Conservation (phyloP, 2,797 vertebrate species). For the Heliangelus exortis region DNA sequence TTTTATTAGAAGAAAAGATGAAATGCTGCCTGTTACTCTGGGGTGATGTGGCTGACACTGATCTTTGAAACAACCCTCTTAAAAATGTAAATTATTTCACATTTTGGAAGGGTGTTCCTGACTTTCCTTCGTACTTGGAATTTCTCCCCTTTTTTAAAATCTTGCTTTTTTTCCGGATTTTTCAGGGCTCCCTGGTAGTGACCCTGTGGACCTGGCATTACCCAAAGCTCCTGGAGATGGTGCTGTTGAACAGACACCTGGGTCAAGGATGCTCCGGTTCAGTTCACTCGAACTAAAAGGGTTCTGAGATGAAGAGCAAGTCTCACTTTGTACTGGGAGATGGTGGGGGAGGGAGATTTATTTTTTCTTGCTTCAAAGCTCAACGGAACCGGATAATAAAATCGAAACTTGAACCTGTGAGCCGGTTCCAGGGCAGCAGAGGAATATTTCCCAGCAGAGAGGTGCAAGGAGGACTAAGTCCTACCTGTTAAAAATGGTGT, state of each 20-base stretch:
- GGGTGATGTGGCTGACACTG: too few species aligned
- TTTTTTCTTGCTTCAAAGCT: not conserved
- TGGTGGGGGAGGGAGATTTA: too few species aligned
- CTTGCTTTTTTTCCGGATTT: not conserved
- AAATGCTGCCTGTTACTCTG: too few species aligned
- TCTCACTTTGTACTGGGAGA: not conserved
- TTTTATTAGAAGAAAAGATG: too few species aligned
- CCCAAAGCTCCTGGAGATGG: constrained; percentile 56
- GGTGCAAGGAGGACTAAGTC: not conserved
- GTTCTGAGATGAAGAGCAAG: not conserved
- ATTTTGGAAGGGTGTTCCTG: not conserved
- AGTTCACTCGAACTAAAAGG: not conserved
- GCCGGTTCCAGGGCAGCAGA: not conserved
- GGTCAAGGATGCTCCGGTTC: too few species aligned
- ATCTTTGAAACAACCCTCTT: too few species aligned
- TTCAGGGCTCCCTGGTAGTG: not conserved
- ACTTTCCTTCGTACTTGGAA: not conserved
- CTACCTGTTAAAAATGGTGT: not conserved
- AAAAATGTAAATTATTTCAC: not conserved
- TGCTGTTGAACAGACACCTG: constrained; percentile 26
- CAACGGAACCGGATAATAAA: not conserved
- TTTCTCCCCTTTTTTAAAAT: not conserved
- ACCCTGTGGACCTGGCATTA: not conserved
- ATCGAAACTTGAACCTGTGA: not conserved
- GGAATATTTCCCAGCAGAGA: not conserved